Percentiles rank a stretch among this genome's conserved stretches.
Conservation (phyloP, 2,113 vertebrate species). For the Budorcas taxicolor region DNA sequence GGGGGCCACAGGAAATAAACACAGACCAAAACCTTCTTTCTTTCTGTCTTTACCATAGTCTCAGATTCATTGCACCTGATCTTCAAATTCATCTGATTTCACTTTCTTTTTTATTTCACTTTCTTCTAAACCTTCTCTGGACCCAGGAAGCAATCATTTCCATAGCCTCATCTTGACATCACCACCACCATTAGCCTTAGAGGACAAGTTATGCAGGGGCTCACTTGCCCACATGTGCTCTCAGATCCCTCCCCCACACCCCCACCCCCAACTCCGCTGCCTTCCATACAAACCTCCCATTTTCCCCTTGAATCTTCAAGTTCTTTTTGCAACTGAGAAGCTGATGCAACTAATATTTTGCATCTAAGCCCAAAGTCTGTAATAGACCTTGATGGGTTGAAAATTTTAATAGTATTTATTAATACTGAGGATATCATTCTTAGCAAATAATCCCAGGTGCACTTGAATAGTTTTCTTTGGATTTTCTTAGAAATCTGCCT, state of each 20-base stretch:
- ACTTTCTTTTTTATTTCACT: not conserved
- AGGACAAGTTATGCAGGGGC: not conserved
- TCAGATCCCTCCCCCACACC: not conserved
- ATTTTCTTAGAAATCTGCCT: not conserved
- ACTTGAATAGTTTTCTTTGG: not conserved
- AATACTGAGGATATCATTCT: not conserved
- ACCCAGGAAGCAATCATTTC: not conserved
- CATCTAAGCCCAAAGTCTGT: not conserved
- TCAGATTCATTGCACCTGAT: not conserved
- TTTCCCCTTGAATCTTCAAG: not conserved
- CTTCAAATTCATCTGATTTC: not conserved
- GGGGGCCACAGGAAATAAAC: not conserved
- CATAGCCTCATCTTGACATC: not conserved
- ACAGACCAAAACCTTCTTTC: not conserved
- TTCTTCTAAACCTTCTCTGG: not conserved
- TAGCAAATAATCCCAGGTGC: not conserved
- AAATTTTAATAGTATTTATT: not conserved
- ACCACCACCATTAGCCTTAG: not conserved
- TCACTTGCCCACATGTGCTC: not conserved
- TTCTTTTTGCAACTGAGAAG: not conserved
- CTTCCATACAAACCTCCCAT: not conserved
- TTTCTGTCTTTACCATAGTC: not conserved
- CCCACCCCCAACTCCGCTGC: fast-evolving
- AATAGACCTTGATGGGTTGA: not conserved
- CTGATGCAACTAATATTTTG: not conserved